phyloP scores from a whole-genome alignment of 2,888 invertebrate genomes.

The Anthophora plumipes region DNA sequence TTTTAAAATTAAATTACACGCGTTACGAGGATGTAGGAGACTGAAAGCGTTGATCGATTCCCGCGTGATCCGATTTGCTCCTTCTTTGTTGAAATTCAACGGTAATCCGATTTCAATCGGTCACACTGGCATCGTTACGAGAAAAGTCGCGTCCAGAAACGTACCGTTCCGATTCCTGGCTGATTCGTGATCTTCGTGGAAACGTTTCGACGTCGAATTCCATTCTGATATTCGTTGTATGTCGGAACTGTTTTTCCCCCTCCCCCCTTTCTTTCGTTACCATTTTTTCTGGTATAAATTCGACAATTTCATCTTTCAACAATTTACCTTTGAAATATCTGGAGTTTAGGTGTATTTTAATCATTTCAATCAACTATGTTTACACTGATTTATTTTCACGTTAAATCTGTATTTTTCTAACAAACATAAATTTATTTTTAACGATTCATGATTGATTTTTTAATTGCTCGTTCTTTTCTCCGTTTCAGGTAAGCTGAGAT shows the following conservation, averaged over 20 bases:
- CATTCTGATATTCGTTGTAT: neutral
- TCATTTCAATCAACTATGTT: too few species aligned
- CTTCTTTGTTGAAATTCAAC: conserved; percentile 56
- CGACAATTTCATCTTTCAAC: too few species aligned
- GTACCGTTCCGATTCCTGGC: neutral
- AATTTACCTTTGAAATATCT: too few species aligned
- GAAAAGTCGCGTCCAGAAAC: conserved; percentile 14
- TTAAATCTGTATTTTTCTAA: too few species aligned
- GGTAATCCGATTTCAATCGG: conserved; percentile 58
- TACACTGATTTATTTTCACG: too few species aligned
- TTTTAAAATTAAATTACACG: conserved; percentile 49
- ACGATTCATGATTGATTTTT: neutral
- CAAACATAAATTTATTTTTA: neutral
- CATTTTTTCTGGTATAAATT: too few species aligned
- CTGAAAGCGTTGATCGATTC: conserved; percentile 50
- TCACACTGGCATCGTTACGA: conserved; percentile 31
- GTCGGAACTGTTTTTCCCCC: too few species aligned
- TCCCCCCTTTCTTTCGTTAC: too few species aligned
- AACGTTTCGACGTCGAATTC: neutral
- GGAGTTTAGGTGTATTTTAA: too few species aligned
- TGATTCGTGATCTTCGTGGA: neutral
- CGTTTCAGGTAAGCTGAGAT: conserved; percentile 21
- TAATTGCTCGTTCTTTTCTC: neutral
- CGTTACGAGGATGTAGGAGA: conserved; percentile 21
- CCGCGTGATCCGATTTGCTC: conserved; percentile 48